Evolutionary conservation across 2,113 vertebrate genomes (phyloP).

Genomic region (Hemicordylus capensis): DNA sequence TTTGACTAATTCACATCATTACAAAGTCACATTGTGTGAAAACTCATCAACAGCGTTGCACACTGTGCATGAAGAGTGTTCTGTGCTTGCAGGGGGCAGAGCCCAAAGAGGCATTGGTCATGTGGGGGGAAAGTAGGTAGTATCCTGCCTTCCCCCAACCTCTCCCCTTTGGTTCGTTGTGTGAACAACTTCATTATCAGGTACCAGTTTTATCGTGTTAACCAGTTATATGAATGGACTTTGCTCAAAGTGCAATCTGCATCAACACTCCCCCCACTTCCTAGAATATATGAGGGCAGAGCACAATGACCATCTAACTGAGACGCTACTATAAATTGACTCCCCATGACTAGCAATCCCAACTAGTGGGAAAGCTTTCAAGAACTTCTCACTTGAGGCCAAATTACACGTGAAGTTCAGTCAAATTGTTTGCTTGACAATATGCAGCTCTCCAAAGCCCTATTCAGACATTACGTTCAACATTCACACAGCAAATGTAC

Average conservation of each 20-base stretch:
- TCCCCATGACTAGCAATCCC: not conserved
- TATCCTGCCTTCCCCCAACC: not conserved
- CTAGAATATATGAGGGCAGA: not conserved
- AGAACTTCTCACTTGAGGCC: not conserved
- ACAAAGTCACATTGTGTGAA: not conserved
- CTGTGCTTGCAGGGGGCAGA: too few species aligned
- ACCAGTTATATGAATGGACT: too few species aligned
- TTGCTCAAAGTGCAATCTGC: too few species aligned
- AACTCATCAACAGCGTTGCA: not conserved
- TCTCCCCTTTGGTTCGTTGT: too few species aligned
- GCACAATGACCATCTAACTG: not conserved
- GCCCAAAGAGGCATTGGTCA: too few species aligned
- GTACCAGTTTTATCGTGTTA: too few species aligned
- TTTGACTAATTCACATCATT: not conserved
- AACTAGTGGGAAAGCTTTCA: not conserved
- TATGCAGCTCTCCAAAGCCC: too few species aligned
- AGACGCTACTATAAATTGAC: not conserved
- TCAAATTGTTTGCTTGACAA: not conserved
- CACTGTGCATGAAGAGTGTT: not conserved
- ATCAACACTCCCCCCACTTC: not conserved
- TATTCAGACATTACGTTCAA: too few species aligned
- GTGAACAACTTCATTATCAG: too few species aligned
- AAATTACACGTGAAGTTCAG: not conserved
- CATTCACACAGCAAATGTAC: too few species aligned
- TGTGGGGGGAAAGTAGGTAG: too few species aligned